Conservation (phyloP, 2,113 vertebrate genomes). For the Oncorhynchus keta region DNA sequence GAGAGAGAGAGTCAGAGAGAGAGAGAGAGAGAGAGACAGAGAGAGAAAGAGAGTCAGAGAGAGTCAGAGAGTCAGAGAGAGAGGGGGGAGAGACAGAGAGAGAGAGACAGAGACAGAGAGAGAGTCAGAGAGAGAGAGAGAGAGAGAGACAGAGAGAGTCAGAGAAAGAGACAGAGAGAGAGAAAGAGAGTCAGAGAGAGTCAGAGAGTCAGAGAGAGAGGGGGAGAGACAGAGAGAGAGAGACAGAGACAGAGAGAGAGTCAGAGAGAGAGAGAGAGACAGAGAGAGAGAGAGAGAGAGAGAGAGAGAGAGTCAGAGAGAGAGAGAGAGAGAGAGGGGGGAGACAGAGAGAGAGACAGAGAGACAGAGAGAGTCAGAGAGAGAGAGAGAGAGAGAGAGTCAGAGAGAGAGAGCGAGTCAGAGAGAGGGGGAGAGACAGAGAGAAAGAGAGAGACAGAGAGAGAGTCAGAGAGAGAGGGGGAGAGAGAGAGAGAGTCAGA, state of each 20-base stretch:
- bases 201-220: not conserved
- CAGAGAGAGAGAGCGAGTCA: too few species aligned
- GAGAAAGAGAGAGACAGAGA: too few species aligned
- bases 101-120: not conserved
- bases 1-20: rapidly evolving
- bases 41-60: not conserved
- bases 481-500: rapidly evolving
- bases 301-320: not conserved
- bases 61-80: too few species aligned
- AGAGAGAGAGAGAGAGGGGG: not conserved
- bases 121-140: not conserved
- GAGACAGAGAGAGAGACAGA: too few species aligned
- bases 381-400: rapidly evolving
- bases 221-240: not conserved
- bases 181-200: not conserved
- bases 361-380: too few species aligned
- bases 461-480: rapidly evolving
- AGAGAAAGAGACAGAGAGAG: not conserved
- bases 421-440: too few species aligned
- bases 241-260: too few species aligned
- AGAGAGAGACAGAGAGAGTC: too few species aligned
- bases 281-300: not conserved
- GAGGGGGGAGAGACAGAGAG: not conserved
- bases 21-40: rapidly evolving
- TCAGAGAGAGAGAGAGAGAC: too few species aligned